Evolutionary conservation across 2,888 invertebrate species (phyloP), one percentile per base, ranked within the genome.

Genomic region (Zygothrica quintamaculata): DNA sequence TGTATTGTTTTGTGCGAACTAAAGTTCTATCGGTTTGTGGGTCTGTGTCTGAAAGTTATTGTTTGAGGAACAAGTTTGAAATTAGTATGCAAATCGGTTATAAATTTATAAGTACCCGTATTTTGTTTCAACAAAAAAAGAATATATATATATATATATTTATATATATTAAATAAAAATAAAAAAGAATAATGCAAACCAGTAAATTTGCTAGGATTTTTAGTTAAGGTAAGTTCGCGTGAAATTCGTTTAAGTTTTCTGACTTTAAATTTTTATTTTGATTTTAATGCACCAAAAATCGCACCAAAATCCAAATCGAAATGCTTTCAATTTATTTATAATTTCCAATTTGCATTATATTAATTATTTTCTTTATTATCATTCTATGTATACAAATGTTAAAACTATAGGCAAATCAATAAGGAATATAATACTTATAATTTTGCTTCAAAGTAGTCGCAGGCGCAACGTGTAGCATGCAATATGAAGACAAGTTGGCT

Each of bases 191-290:
- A 72, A 67, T 57, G 69, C 70, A 42, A 62, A 58, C 65, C 70
- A 71, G 62, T 60, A 61, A 76, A 69, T 65, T 70, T 78, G 66
- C 61, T 66, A 81, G 76, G 74, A 81, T 51, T 74, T 71, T 77
- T 81, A 77, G 79, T 78, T 77, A 77, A 88, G 88, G 88, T 88
- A 88, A 88, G 88, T 88, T 75, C 72, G 86, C 75, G 76, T 74
- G 59, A 79, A 73, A 61, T 76, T 74, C 58, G 70, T 66, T 71
- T 59, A 65, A 70, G 60, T 70, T 81, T 60, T 16, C n/a, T n/a
- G n/a, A n/a, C n/a, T n/a, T n/a, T n/a, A n/a, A n/a, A 13, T 37
- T 65, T 40, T 43, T 18, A 60, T 55, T 53, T 59, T 46, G 11
- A 61, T 72, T 75, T 68, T 2, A 74, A 69, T 78, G 88, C 88